A percentile compares a stretch with the other conserved stretches of the same genome.
These are phyloP conservation scores for Dinomys branickii DNA, from an alignment of 2,113 vertebrate species.

Conservation along the genomic window DNA sequence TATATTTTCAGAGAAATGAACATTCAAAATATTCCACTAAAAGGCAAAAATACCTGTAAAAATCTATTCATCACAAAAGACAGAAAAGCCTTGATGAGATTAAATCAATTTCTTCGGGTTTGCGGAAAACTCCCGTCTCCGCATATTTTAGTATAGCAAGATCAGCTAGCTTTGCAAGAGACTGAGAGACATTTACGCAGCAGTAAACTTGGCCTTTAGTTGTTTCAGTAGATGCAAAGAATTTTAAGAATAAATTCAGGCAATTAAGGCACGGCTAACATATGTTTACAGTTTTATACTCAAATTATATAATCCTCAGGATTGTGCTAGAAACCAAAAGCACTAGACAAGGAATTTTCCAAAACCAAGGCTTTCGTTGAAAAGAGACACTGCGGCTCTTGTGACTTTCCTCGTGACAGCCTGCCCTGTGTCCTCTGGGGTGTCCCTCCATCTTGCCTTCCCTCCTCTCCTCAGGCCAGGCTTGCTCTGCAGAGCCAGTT, in stretches of 20 bases:
- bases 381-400: background rate
- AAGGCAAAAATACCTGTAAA: background rate
- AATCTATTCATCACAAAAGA: background rate
- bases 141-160: background rate
- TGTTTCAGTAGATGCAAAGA: constrained; percentile 42
- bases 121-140: constrained; percentile 42
- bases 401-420: background rate
- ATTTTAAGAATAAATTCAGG: constrained; percentile 8
- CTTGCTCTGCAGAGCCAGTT: background rate
- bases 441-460: background rate
- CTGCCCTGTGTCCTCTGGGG: background rate
- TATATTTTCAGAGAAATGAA: constrained; percentile 49
- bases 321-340: background rate
- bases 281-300: constrained; percentile 42
- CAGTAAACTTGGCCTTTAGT: constrained; percentile 4
- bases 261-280: constrained; percentile 16
- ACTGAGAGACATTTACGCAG: background rate
- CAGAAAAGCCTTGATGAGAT: constrained; percentile 45
- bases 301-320: background rate
- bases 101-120: background rate
- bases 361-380: background rate
- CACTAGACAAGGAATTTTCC: constrained; percentile 33
- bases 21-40: constrained; percentile 41
- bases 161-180: background rate
- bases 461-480: background rate